Percentiles rank a stretch among this genome's conserved stretches.
phyloP scores from a whole-genome alignment of 2,113 vertebrate genomes.

The Takifugu bimaculatus region DNA sequence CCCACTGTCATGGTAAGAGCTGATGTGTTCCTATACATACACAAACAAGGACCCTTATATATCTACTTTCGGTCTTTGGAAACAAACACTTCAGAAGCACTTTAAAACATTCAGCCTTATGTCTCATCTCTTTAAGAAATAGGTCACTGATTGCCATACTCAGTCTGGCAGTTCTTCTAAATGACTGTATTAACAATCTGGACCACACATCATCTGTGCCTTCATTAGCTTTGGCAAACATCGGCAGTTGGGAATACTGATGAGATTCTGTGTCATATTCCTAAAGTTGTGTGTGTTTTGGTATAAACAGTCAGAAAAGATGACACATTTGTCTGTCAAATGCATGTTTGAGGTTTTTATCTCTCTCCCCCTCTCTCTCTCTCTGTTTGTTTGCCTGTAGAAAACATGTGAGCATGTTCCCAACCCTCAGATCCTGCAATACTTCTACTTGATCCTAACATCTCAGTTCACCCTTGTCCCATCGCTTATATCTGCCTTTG shows the following conservation, averaged over 20 bases:
- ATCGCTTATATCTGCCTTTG: slow-evolving; percentile 79
- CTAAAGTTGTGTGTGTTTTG: slow-evolving; percentile 4
- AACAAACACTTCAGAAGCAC: slow-evolving; percentile 15
- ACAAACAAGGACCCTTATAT: background rate
- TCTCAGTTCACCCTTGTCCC: slow-evolving; percentile 82
- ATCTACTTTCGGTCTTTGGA: background rate
- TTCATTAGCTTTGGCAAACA: slow-evolving; percentile 20
- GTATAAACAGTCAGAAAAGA: background rate
- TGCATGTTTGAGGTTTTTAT: slow-evolving; percentile 12
- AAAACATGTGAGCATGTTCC: slow-evolving; percentile 74
- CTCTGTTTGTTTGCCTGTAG: slow-evolving; percentile 64
- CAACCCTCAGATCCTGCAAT: slow-evolving; percentile 76
- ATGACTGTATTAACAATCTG: slow-evolving; percentile 25
- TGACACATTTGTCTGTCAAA: slow-evolving; percentile 2
- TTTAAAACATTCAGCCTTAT: slow-evolving; percentile 3
- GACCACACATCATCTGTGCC: slow-evolving; percentile 10
- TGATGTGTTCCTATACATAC: background rate
- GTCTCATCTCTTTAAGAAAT: slow-evolving; percentile 14
- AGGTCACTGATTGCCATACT: slow-evolving; percentile 8
- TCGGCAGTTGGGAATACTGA: slow-evolving; percentile 1
- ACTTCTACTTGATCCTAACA: slow-evolving; percentile 81
- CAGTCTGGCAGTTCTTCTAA: slow-evolving; percentile 14
- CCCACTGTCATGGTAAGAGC: slow-evolving; percentile 83
- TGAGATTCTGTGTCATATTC: slow-evolving; percentile 10
- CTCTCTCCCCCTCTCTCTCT: background rate